phyloP scores from a whole-genome alignment of 2,113 vertebrate genomes.

The Ciconia maguari region DNA sequence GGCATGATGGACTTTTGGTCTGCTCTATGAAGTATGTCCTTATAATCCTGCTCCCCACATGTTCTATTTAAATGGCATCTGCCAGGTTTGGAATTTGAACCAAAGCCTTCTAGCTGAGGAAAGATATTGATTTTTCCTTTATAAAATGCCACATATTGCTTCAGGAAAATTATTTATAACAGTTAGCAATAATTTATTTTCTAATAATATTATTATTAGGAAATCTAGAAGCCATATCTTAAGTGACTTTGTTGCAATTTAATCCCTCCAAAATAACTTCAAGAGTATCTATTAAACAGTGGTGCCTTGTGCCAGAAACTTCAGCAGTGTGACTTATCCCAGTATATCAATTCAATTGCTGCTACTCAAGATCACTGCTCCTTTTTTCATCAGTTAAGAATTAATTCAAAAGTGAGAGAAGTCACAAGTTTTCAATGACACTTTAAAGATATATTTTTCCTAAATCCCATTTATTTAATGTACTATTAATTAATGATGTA shows the following conservation, averaged over 20 bases:
- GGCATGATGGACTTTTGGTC: neutral
- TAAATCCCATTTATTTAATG: conserved; percentile 44
- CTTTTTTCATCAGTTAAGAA: conserved; percentile 17
- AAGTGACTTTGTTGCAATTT: conserved; percentile 4
- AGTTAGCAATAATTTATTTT: neutral
- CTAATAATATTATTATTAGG: conserved; percentile 6
- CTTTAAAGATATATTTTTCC: conserved; percentile 25
- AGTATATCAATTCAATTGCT: conserved; percentile 11
- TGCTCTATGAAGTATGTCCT: neutral
- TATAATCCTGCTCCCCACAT: neutral
- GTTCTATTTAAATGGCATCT: neutral
- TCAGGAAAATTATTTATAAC: conserved; percentile 1
- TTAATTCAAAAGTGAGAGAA: conserved; percentile 35
- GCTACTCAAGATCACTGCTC: neutral
- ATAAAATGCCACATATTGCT: neutral
- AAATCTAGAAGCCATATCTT: neutral
- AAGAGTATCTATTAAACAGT: neutral
- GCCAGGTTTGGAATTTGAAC: neutral
- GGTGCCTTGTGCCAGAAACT: neutral
- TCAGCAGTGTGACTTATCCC: conserved; percentile 6
- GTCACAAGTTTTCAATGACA: conserved; percentile 43
- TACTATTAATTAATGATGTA: conserved; percentile 4
- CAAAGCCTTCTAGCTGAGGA: neutral
- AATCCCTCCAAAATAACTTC: conserved; percentile 1
- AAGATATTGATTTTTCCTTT: neutral